phyloP scores from a whole-genome alignment of 2,797 vertebrate genomes.

The Poecilia gillii region DNA sequence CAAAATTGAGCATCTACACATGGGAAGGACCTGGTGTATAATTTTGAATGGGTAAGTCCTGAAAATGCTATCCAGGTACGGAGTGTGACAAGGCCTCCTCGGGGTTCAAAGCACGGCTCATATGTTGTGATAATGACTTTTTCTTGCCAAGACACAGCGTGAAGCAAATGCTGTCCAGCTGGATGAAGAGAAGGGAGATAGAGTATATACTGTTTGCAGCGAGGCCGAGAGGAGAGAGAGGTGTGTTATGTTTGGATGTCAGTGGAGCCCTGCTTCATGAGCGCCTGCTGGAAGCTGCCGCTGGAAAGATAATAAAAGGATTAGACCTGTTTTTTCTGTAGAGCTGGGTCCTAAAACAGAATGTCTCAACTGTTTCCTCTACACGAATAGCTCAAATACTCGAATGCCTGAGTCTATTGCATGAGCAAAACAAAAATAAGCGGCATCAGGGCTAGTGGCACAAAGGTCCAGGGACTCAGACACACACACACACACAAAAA shows the following conservation, averaged over 20 bases:
- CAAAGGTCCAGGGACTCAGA: slow-evolving; percentile 35
- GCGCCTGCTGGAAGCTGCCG: slow-evolving; percentile 88
- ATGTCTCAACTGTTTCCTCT: slow-evolving; percentile 97
- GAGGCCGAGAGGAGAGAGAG: slow-evolving; percentile 57
- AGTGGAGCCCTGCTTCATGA: slow-evolving; percentile 85
- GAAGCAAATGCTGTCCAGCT: slow-evolving; percentile 88
- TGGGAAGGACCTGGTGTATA: slow-evolving; percentile 41
- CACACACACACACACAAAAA: too few relatives aligned
- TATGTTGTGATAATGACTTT: slow-evolving; percentile 78
- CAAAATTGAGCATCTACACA: slow-evolving; percentile 44
- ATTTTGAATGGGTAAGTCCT: slow-evolving; percentile 50
- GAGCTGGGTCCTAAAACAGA: slow-evolving; percentile 92
- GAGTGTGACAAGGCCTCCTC: slow-evolving; percentile 69
- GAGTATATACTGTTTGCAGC: slow-evolving; percentile 15
- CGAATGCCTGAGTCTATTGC: slow-evolving; percentile 92
- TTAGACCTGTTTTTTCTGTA: slow-evolving; percentile 88
- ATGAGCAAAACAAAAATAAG: slow-evolving; percentile 68
- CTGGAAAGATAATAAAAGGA: slow-evolving; percentile 96
- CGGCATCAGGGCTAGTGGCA: slow-evolving; percentile 39
- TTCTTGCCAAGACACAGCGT: slow-evolving; percentile 77
- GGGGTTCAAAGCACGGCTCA: slow-evolving; percentile 68
- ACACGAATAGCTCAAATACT: slow-evolving; percentile 86
- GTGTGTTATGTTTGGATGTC: slow-evolving; percentile 86
- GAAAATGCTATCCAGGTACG: slow-evolving; percentile 69
- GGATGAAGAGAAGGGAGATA: slow-evolving; percentile 66